phyloP scores from a whole-genome alignment of 2,113 vertebrate genomes.

The Xiphias gladius region DNA sequence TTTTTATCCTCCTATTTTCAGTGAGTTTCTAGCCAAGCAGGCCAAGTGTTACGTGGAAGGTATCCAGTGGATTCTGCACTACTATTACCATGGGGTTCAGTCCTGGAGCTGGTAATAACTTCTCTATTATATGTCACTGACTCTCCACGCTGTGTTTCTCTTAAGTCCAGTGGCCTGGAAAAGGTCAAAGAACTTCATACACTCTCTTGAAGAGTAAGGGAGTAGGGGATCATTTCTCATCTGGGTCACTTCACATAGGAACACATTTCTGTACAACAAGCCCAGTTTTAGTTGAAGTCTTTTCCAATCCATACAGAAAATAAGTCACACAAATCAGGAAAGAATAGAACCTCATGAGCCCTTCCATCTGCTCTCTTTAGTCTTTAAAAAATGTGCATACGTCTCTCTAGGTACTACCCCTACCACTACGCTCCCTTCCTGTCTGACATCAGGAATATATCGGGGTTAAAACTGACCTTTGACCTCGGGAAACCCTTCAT shows the following conservation, averaged over 20 bases:
- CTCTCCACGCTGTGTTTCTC: not conserved
- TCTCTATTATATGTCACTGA: not conserved
- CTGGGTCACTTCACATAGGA: not conserved
- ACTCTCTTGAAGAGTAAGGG: not conserved
- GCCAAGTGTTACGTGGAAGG: constrained; percentile 96
- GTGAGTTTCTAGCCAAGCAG: constrained; percentile 94
- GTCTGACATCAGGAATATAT: constrained; percentile 92
- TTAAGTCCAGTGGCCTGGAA: not conserved
- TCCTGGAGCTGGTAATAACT: constrained; percentile 97
- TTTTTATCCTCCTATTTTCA: constrained; percentile 72
- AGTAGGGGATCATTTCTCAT: not conserved
- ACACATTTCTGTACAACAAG: not conserved
- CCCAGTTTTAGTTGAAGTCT: not conserved
- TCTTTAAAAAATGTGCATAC: not conserved
- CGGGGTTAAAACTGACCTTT: constrained; percentile 89
- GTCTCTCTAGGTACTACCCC: constrained; percentile 92
- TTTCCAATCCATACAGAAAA: not conserved
- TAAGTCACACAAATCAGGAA: not conserved
- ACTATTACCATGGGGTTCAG: constrained; percentile 98
- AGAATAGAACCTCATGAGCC: not conserved
- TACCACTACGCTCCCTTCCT: constrained; percentile 97
- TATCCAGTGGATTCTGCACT: constrained; percentile 99
- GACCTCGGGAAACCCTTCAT: constrained; percentile 94
- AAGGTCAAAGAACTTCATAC: not conserved
- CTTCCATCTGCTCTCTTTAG: not conserved